phyloP scores from a whole-genome alignment of 1,140 invertebrate species.

The Panagrolaimus sp. region DNA sequence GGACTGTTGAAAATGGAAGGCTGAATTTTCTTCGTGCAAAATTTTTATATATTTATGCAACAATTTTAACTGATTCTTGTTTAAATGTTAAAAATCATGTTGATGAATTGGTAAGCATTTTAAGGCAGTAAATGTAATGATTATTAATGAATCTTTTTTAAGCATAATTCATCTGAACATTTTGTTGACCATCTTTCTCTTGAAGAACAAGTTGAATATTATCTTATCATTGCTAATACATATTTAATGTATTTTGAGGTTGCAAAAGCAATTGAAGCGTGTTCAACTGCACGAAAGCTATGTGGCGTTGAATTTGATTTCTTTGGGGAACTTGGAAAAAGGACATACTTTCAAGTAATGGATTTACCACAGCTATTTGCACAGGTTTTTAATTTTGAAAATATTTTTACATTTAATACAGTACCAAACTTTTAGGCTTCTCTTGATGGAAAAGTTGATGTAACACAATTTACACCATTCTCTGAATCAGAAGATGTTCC shows the following conservation, averaged over 20 bases:
- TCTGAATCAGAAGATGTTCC: background rate
- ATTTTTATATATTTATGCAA: background rate
- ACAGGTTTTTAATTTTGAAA: background rate
- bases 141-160: too few relatives aligned
- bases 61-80: background rate
- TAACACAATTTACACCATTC: background rate
- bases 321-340: background rate
- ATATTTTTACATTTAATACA: background rate
- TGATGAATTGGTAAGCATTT: background rate
- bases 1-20: background rate
- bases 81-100: background rate
- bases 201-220: background rate
- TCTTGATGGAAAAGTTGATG: background rate
- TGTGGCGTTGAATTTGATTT: conserved; percentile 5
- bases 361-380: conserved; percentile 11
- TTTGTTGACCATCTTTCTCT: background rate
- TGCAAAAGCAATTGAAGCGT: background rate
- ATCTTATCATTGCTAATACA: background rate
- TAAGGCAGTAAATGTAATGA: too few relatives aligned
- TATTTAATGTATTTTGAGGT: conserved; percentile 5
- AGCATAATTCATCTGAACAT: background rate
- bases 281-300: background rate
- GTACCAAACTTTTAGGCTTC: background rate
- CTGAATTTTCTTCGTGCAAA: background rate
- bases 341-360: conserved; percentile 8